Percentiles rank a stretch among this genome's conserved stretches.
Conservation (phyloP, 2,797 vertebrate species). For the Gallinago solitaria region DNA sequence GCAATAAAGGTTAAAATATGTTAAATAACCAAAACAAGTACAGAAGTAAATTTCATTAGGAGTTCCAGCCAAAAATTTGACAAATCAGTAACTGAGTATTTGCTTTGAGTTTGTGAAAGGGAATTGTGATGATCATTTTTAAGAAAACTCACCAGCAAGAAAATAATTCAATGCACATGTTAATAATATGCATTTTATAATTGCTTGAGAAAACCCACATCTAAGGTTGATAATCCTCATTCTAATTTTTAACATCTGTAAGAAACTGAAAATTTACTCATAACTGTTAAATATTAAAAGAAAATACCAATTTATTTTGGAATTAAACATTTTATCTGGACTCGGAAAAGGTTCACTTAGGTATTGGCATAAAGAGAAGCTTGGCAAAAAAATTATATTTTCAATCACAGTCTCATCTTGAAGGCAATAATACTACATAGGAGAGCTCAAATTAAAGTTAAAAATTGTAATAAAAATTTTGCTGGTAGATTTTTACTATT, state of each 20-base stretch:
- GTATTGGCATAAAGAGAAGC: background rate
- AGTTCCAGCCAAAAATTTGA: background rate
- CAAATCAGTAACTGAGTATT: background rate
- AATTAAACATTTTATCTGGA: background rate
- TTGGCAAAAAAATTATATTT: background rate
- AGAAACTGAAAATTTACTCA: background rate
- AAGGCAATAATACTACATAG: background rate
- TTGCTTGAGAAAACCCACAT: background rate
- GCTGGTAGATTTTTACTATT: background rate
- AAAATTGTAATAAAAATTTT: background rate
- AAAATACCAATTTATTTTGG: background rate
- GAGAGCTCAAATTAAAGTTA: background rate
- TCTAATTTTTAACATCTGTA: background rate
- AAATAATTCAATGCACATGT: background rate
- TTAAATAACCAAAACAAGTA: background rate
- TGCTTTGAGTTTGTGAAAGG: background rate
- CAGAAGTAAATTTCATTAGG: background rate
- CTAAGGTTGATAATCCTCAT: background rate
- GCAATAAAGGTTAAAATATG: background rate
- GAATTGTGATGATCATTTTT: background rate
- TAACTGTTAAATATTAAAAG: background rate
- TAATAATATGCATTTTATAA: background rate
- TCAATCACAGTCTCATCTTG: background rate
- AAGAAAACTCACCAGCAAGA: background rate
- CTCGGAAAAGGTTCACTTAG: background rate